phyloP scores from a whole-genome alignment of 2,888 invertebrate genomes.

The Alitta virens region DNA sequence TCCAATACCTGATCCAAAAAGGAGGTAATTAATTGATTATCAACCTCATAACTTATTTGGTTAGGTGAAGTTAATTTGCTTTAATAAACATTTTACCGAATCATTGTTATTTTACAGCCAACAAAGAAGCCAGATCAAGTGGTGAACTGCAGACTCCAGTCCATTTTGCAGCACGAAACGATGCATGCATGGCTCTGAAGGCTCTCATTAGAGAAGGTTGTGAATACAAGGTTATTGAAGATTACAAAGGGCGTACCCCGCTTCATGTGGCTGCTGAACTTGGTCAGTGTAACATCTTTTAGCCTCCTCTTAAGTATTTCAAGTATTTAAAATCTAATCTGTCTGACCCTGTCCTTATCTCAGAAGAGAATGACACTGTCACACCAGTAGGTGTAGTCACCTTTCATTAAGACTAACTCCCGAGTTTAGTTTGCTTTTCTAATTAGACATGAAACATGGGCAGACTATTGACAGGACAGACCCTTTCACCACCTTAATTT shows the following conservation, averaged over 20 bases:
- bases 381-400: too few species aligned
- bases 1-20: constrained; percentile 44
- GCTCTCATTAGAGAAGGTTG: constrained; percentile 43
- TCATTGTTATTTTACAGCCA: constrained; percentile 32
- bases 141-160: constrained; percentile 52
- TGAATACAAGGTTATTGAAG: constrained; percentile 40
- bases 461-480: too few species aligned
- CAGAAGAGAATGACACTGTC: too few species aligned
- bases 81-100: too few species aligned
- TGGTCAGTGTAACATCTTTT: too few species aligned
- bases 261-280: constrained; percentile 54
- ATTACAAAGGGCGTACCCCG: constrained; percentile 53
- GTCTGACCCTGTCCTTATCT: too few species aligned
- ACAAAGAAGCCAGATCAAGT: constrained; percentile 43
- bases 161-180: constrained; percentile 53
- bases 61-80: too few species aligned
- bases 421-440: too few species aligned
- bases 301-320: background rate
- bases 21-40: constrained; percentile 34
- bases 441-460: too few species aligned
- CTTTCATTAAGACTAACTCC: too few species aligned
- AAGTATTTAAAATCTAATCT: background rate
- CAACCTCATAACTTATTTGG: too few species aligned
- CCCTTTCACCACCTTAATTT: too few species aligned
- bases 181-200: constrained; percentile 45